Percentiles rank a stretch among this genome's conserved stretches.
These are phyloP conservation scores for Holotrichia oblita DNA, from an alignment of 1,140 invertebrate genomes.

Conservation along the genomic window DNA sequence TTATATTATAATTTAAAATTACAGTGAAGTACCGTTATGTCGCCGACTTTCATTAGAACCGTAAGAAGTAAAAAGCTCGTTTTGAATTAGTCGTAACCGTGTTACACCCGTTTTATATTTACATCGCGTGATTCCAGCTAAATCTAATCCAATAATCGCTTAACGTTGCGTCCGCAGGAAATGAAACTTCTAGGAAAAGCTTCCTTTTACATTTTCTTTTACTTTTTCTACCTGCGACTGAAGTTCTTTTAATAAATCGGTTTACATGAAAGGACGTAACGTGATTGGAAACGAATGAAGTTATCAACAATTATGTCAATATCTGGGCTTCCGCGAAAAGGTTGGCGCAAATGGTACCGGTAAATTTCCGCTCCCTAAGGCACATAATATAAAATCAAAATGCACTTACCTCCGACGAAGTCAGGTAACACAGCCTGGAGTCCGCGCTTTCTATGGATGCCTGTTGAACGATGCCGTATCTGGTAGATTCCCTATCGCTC, in stretches of 20 bases:
- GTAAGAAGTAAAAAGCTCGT: background rate
- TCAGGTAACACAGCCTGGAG: conserved; percentile 91
- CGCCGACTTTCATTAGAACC: background rate
- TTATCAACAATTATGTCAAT: background rate
- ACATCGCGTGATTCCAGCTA: background rate
- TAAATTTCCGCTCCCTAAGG: conserved; percentile 2
- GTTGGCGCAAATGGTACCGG: background rate
- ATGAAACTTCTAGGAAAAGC: background rate
- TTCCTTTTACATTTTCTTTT: background rate
- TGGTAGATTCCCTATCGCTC: conserved; percentile 83
- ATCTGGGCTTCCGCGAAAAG: background rate
- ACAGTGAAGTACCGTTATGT: background rate
- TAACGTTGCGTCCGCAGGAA: background rate
- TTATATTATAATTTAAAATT: background rate
- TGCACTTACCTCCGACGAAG: conserved; percentile 91
- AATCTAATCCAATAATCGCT: background rate
- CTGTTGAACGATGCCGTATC: conserved; percentile 90
- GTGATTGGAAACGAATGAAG: background rate
- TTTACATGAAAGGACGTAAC: background rate
- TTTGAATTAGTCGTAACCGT: background rate
- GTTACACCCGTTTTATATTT: background rate
- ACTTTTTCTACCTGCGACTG: background rate
- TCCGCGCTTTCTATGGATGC: conserved; percentile 93
- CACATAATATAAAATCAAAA: background rate
- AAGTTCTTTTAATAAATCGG: background rate